Evolutionary conservation across 1,140 invertebrate genomes (phyloP).

Genomic region (Brachionus angularis): DNA sequence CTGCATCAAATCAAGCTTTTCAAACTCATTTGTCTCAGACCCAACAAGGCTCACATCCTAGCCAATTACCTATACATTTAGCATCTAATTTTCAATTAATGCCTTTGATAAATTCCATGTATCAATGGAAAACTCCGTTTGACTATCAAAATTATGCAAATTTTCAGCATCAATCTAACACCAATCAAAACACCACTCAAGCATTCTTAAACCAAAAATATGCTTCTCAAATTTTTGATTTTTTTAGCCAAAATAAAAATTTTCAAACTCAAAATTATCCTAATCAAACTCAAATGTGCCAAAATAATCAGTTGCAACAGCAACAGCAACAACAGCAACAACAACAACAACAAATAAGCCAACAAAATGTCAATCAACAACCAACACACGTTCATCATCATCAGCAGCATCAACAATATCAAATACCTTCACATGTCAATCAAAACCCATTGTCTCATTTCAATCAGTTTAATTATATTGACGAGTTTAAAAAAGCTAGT

Average conservation of each 20-base stretch:
- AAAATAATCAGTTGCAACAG: no score
- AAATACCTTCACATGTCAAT: no score
- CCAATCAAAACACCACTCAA: slow-evolving; percentile 5
- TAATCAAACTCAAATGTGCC: no score
- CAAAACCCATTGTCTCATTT: no score
- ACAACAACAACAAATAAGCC: background rate
- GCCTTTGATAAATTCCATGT: slow-evolving; percentile 24
- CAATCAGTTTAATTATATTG: slow-evolving; percentile 25
- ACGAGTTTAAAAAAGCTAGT: slow-evolving; percentile 21
- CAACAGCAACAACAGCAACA: background rate
- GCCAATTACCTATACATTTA: no score
- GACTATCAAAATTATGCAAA: background rate
- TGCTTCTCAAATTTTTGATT: slow-evolving; percentile 22
- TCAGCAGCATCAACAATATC: no score
- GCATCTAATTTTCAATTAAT: slow-evolving; percentile 31
- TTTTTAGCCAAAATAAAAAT: background rate
- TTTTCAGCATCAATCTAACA: slow-evolving; percentile 8
- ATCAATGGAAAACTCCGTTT: slow-evolving; percentile 5
- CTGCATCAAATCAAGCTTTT: no score
- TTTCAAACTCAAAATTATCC: slow-evolving; percentile 1
- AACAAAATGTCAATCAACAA: background rate
- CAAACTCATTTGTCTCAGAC: no score
- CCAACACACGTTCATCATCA: no score
- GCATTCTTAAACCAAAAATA: slow-evolving; percentile 1
- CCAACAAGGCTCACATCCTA: no score